Evolutionary conservation across 1,140 invertebrate genomes (phyloP), one percentile per base, ranked within the genome.

Genomic region (Maconellicoccus hirsutus): DNA sequence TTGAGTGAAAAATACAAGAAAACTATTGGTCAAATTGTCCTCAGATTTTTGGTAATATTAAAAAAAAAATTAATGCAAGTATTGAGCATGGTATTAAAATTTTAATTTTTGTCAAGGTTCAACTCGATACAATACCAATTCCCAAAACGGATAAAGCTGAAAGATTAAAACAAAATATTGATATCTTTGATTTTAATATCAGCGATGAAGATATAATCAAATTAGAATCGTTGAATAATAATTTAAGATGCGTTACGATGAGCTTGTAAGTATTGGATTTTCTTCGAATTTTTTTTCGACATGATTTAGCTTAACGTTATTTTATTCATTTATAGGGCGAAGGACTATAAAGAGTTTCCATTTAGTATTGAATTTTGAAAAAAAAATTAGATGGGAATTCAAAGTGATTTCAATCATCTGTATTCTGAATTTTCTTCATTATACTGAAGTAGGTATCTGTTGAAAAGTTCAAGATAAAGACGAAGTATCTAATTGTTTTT

Each of bases 1-100:
- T 82, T 92, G 59, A 86, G 86, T n/a, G 79, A 84, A n/a, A 89
- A 87, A 75, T 84, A 90, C 76, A 80, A 81, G 0, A 91, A 90
- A 76, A 84, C 83, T 22, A 74, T 84, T 0, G 89, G 89, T 7
- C 90, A 93, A 76, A 81, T 92, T 70, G 81, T 85, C 27, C 78
- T 91, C 61, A 81, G 85, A 70, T 90, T 86, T 76, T 84, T 86
- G 76, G 79, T 80, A 73, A 4, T 61, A 19, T 4, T 16, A 66
- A 16, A 23, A 66, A 22, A 7, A 7, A 6, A 59, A 16, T 16
- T 59, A 19, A 66, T 52, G 61, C 19, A 39, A 59, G 39, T 27
- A 66, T 73, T 59, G 69, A 6, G 22, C 42, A 72, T 72, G 66
- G 42, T 29, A 70, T 7, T 42, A 21, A 38, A 59, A 3, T 39